A percentile compares a stretch with the other conserved stretches of the same genome.
Conservation (phyloP, 2,888 invertebrate genomes). For the Branchinecta sandiegonensis region DNA sequence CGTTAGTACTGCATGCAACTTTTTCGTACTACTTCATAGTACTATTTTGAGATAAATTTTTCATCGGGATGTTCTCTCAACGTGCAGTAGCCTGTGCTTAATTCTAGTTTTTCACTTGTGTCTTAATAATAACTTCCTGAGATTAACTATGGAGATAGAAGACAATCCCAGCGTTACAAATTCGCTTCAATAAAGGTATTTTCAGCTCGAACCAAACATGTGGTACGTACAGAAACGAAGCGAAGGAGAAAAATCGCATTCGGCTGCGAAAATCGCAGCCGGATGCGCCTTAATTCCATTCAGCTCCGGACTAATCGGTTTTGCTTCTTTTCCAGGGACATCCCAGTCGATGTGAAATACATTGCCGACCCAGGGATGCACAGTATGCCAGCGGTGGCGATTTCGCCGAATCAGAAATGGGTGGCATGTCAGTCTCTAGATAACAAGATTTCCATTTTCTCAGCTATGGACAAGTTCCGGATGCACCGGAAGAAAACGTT, state of each 20-base stretch:
- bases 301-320: background rate
- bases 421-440: conserved; percentile 98
- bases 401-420: conserved; percentile 96
- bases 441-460: conserved; percentile 95
- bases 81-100: no score
- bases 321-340: conserved; percentile 43
- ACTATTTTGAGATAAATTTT: no score
- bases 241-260: no score
- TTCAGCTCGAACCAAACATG: background rate
- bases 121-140: no score
- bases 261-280: no score
- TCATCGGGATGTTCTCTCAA: no score
- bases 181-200: no score
- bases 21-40: no score
- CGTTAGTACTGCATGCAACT: no score
- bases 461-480: conserved; percentile 90
- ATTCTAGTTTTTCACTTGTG: no score
- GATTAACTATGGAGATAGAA: no score
- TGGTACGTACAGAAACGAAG: background rate
- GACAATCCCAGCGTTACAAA: no score
- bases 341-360: conserved; percentile 98
- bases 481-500: conserved; percentile 96
- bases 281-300: background rate
- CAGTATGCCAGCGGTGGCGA: conserved; percentile 90
- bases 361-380: conserved; percentile 99